Evolutionary conservation across 1,140 invertebrate species (phyloP), one percentile per base, ranked within the genome.

Genomic region (Pseudomyrmex sp.): DNA sequence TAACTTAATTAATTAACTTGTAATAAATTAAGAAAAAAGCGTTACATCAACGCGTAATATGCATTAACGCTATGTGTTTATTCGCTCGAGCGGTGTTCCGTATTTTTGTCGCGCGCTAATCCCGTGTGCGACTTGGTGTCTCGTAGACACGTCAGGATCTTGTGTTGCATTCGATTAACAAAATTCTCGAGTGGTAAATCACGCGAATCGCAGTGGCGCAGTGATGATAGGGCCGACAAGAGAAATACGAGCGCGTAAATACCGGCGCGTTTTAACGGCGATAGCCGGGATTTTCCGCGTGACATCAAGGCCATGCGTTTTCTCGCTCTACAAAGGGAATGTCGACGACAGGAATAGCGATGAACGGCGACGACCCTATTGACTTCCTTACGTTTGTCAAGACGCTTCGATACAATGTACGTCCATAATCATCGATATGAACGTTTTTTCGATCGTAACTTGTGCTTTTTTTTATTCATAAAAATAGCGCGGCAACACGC

Each of bases 171-270:
- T 50, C 73, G 74, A 79, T 72, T 66, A 52, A 20, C 52, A 4
- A 80, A 70, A 80, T 80, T 80, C 76, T 61, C 76, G 54, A 61
- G 54, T 20, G 76, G 66, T 66, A 66, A 79, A 68, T 76, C 48
- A 52, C 8, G 52, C 35, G 62, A 79, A 46, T 50, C 18, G 18
- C 18, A 18, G 52, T 58, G 73, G 46, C 75, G 50, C 58, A 44
- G 20, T 70, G 85, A 85, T 85, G 85, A 88, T 66, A 83, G 56
- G 54, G 52, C n/a, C n/a, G 65, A 69, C n/a, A 72, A 74, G 76
- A 69, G 76, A 87, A 87, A 82, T 87, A 88, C 77, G 77, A 87
- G 66, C 87, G 74, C 23, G 76, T 77, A 85, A 85, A 87, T 87
- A 61, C 69, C 63, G 73, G 66, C 65, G 70, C 63, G 66, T 73